These are phyloP conservation scores for Epinotia demarniana DNA, from an alignment of 2,888 invertebrate genomes.

Conservation along the genomic window DNA sequence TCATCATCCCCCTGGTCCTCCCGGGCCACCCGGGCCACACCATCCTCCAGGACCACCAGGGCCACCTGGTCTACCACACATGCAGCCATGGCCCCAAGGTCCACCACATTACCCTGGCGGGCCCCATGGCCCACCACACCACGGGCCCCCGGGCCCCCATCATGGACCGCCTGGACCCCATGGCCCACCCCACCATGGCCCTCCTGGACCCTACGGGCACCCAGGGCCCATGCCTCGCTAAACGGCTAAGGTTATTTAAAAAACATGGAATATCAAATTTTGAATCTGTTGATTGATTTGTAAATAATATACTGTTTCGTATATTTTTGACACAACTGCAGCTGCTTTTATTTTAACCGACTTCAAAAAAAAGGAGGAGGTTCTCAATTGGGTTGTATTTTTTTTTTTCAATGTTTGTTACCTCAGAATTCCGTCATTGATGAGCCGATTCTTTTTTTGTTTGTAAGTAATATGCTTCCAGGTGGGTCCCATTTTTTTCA, in stretches of 20 bases:
- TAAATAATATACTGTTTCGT: neutral
- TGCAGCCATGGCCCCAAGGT: constrained; percentile 45
- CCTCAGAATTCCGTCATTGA: too few species aligned
- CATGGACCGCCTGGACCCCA: constrained; percentile 39
- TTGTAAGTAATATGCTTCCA: too few species aligned
- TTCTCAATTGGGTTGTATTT: too few species aligned
- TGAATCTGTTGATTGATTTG: neutral
- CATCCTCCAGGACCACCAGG: too few species aligned
- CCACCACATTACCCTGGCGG: constrained; percentile 15
- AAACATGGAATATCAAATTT: neutral
- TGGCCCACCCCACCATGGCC: constrained; percentile 6
- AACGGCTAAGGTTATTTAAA: neutral
- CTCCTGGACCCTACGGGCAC: constrained; percentile 3
- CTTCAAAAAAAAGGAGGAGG: too few species aligned
- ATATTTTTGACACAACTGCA: too few species aligned
- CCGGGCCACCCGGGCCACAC: constrained; percentile 35
- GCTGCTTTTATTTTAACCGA: too few species aligned
- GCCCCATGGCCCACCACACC: constrained; percentile 39
- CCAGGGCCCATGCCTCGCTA: constrained; percentile 14
- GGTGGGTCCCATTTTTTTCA: too few species aligned
- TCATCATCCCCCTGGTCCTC: constrained; percentile 39
- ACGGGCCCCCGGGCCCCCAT: constrained; percentile 5
- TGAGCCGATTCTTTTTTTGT: too few species aligned
- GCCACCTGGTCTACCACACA: constrained; percentile 42
- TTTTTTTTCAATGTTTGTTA: too few species aligned